These are phyloP conservation scores for Siderastrea radians DNA, from an alignment of 92 coral and sea anemone genomes.

Conservation along the genomic window DNA sequence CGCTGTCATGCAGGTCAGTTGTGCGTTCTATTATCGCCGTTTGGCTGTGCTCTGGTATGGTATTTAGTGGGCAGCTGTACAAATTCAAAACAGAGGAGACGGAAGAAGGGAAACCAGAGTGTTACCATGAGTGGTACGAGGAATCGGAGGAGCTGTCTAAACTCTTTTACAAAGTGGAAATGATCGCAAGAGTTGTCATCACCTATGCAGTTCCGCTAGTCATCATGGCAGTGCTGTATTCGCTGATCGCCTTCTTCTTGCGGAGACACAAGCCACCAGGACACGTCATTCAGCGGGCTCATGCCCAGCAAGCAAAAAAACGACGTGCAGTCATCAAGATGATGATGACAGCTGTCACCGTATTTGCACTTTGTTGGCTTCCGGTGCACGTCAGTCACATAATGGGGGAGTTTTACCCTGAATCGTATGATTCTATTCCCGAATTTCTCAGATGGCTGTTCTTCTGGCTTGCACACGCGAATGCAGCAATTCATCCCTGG, in stretches of 20 bases:
- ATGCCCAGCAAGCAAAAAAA: slow-evolving; percentile 33
- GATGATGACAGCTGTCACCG: slow-evolving; percentile 67
- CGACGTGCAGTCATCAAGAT: slow-evolving; percentile 56
- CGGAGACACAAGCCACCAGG: slow-evolving; percentile 57
- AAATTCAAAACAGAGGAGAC: slow-evolving; percentile 1
- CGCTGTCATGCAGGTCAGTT: slow-evolving; percentile 57
- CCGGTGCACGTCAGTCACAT: slow-evolving; percentile 68
- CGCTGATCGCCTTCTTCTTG: slow-evolving; percentile 50
- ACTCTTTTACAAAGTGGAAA: slow-evolving; percentile 27
- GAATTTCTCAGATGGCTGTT: background rate
- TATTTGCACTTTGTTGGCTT: slow-evolving; percentile 80
- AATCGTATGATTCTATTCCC: slow-evolving; percentile 3
- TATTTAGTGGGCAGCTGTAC: slow-evolving; percentile 31
- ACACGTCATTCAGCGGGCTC: slow-evolving; percentile 8
- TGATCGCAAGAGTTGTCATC: slow-evolving; percentile 55
- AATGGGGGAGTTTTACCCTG: slow-evolving; percentile 4
- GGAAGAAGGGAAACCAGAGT: background rate
- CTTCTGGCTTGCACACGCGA: slow-evolving; percentile 40
- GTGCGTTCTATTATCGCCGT: slow-evolving; percentile 19
- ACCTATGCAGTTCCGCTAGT: slow-evolving; percentile 69
- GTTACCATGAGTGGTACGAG: slow-evolving; percentile 19
- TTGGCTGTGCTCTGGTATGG: slow-evolving; percentile 22
- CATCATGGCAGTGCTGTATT: slow-evolving; percentile 66
- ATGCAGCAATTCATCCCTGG: slow-evolving; percentile 45
- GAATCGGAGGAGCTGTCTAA: slow-evolving; percentile 16